Percentiles rank a stretch among this genome's conserved stretches.
Conservation (phyloP, 2,888 invertebrate species). For the Drosophila prolongata region DNA sequence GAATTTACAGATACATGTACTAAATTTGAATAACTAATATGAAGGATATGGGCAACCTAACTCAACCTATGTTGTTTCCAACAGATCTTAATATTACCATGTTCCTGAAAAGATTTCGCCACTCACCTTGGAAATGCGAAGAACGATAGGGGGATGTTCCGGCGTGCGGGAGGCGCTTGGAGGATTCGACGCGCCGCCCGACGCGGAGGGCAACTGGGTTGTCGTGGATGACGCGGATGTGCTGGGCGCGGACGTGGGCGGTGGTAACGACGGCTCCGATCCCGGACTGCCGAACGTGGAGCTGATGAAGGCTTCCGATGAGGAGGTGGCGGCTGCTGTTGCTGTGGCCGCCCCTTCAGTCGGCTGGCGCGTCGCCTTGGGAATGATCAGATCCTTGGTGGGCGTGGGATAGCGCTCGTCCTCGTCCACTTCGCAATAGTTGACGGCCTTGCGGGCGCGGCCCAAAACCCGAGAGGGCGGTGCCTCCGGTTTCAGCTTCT, state of each 20-base stretch:
- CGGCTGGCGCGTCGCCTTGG: slow-evolving; percentile 78
- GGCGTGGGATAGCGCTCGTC: slow-evolving; percentile 83
- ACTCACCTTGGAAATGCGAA: slow-evolving; percentile 92
- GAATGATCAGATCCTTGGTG: slow-evolving; percentile 83
- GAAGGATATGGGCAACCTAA: too few relatives aligned
- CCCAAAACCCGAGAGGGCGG: slow-evolving; percentile 82
- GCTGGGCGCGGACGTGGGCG: slow-evolving; percentile 63
- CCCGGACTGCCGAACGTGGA: slow-evolving; percentile 45
- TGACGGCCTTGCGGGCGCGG: slow-evolving; percentile 87
- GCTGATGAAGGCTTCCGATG: slow-evolving; percentile 71
- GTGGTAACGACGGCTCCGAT: slow-evolving; percentile 53
- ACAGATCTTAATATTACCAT: background rate
- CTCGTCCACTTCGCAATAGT: slow-evolving; percentile 87
- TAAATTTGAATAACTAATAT: too few relatives aligned
- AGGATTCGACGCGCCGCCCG: slow-evolving; percentile 41
- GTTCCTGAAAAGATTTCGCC: background rate
- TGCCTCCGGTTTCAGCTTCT: slow-evolving; percentile 82
- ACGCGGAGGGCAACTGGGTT: slow-evolving; percentile 43
- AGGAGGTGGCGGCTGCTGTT: slow-evolving; percentile 43
- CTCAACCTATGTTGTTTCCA: background rate
- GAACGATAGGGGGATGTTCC: slow-evolving; percentile 92
- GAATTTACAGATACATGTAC: too few relatives aligned
- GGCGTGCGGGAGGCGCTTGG: slow-evolving; percentile 78
- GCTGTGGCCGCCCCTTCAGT: slow-evolving; percentile 30
- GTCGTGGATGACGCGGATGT: slow-evolving; percentile 19